Evolutionary conservation across 2,888 invertebrate species (phyloP).

Genomic region (Brachylomia viminalis): DNA sequence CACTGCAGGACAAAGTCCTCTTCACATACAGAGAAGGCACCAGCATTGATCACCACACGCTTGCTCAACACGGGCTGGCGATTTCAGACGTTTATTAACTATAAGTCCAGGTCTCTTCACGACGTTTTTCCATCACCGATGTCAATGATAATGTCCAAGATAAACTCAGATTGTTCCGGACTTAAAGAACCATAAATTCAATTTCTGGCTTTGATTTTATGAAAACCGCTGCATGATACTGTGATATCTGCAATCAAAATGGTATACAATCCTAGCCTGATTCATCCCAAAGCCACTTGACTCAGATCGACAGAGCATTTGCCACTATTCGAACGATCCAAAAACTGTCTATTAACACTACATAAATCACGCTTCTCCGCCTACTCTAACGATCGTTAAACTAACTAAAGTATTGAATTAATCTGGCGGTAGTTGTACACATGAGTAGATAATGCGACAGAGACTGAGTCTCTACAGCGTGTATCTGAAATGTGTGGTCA

Average conservation of each 20-base stretch:
- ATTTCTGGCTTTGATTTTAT: not conserved
- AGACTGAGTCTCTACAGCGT: not conserved
- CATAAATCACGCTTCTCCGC: slow-evolving; percentile 64
- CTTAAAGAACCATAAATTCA: not conserved
- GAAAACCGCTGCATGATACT: not conserved
- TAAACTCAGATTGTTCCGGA: no score
- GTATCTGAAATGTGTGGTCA: no score
- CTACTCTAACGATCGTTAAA: slow-evolving; percentile 66
- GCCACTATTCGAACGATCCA: slow-evolving; percentile 52
- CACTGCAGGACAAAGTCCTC: no score
- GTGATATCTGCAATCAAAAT: not conserved
- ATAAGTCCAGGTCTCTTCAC: not conserved
- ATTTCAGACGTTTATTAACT: not conserved
- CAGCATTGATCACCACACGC: no score
- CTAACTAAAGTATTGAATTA: slow-evolving; percentile 57
- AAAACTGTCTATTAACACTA: slow-evolving; percentile 65
- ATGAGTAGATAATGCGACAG: slow-evolving; percentile 38
- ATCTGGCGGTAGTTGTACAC: slow-evolving; percentile 29
- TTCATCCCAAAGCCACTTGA: slow-evolving; percentile 43
- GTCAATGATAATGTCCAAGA: not conserved
- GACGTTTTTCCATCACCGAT: not conserved
- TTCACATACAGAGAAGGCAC: no score
- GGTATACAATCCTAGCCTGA: slow-evolving; percentile 15
- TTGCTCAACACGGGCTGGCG: not conserved
- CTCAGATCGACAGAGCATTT: slow-evolving; percentile 38